Percentiles rank a stretch among this genome's conserved stretches.
phyloP scores from a whole-genome alignment of 1,140 invertebrate species.

The Mizuhopecten yessoensis region DNA sequence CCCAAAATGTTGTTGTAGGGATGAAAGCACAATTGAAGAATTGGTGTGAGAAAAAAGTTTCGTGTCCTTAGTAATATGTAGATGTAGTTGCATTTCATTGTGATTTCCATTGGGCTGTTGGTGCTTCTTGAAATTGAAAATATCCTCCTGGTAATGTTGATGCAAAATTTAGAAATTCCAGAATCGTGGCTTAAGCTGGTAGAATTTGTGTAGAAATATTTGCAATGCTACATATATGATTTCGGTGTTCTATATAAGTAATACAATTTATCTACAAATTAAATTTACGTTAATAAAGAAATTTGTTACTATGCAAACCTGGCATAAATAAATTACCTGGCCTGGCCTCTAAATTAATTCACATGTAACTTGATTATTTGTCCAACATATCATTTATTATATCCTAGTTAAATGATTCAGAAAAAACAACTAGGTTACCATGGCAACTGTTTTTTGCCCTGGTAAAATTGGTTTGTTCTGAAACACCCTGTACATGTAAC shows the following conservation, averaged over 20 bases:
- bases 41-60: not conserved
- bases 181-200: no score
- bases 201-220: not conserved
- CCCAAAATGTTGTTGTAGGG: not conserved
- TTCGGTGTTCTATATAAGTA: not conserved
- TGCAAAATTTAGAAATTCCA: not conserved
- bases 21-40: not conserved
- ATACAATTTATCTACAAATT: not conserved
- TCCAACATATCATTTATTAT: not conserved
- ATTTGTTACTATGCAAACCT: not conserved
- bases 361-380: not conserved
- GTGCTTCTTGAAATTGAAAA: not conserved
- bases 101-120: not conserved
- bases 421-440: not conserved
- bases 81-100: not conserved
- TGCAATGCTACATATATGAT: not conserved
- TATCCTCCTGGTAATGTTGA: not conserved
- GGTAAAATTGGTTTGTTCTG: not conserved
- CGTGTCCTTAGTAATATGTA: not conserved
- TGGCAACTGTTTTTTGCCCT: not conserved
- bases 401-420: not conserved
- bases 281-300: not conserved
- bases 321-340: not conserved
- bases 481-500: not conserved
- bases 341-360: no score